phyloP scores from a whole-genome alignment of 1,140 invertebrate genomes.

The Maconellicoccus hirsutus region DNA sequence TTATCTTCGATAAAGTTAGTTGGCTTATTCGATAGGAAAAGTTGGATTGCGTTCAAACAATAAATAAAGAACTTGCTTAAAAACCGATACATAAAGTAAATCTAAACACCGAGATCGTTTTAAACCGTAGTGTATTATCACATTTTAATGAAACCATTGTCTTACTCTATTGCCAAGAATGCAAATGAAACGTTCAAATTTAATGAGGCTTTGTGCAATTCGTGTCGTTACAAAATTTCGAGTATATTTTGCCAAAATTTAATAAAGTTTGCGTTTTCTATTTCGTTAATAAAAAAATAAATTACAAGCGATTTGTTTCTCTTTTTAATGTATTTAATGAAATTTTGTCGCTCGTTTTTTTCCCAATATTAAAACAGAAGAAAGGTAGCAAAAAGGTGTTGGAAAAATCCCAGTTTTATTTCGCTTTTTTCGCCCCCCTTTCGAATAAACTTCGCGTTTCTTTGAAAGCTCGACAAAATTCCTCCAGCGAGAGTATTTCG shows the following conservation, averaged over 20 bases:
- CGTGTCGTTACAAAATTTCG: slow-evolving; percentile 14
- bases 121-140: slow-evolving; percentile 12
- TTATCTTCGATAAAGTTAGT: slow-evolving; percentile 4
- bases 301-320: not conserved
- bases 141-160: slow-evolving; percentile 17
- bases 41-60: slow-evolving; percentile 13
- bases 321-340: not conserved
- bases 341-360: not conserved
- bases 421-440: no score
- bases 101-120: slow-evolving; percentile 5
- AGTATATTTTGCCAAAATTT: slow-evolving; percentile 18
- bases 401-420: no score
- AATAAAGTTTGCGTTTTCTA: slow-evolving; percentile 12
- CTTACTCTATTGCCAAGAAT: slow-evolving; percentile 14
- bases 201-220: slow-evolving; percentile 14
- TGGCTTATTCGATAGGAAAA: not conserved
- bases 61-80: slow-evolving; percentile 16
- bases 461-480: no score
- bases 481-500: no score
- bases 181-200: slow-evolving; percentile 21
- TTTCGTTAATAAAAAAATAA: slow-evolving; percentile 18
- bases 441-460: no score
- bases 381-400: no score
- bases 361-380: no score
- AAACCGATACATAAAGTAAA: slow-evolving; percentile 21